A percentile compares a stretch with the other conserved stretches of the same genome.
Evolutionary conservation across 2,797 vertebrate species (phyloP).

Genomic region (Parauchenoglanis ngamensis): DNA sequence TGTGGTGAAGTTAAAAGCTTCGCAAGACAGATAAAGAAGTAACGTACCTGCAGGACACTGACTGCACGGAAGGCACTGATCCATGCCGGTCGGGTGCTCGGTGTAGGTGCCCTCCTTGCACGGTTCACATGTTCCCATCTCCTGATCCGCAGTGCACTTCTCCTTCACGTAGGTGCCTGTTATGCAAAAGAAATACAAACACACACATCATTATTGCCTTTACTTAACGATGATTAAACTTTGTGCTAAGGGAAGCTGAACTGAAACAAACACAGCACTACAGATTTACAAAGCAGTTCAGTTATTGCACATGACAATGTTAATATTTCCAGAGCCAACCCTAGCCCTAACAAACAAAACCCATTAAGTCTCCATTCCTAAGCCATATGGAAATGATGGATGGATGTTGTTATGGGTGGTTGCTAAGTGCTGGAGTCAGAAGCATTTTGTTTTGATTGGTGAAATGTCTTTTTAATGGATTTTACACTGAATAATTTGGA

Average conservation of each 20-base stretch:
- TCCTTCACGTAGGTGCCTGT: constrained; percentile 74
- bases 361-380: not conserved
- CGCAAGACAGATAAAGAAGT: not conserved
- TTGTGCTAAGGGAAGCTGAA: not conserved
- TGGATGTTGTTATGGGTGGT: not conserved
- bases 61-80: constrained; percentile 76
- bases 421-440: not conserved
- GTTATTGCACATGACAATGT: not conserved
- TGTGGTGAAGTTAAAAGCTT: too few species aligned
- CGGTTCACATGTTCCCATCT: constrained; percentile 65
- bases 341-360: not conserved
- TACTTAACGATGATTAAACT: not conserved
- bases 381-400: constrained; percentile 11
- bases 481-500: not conserved
- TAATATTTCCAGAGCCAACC: not conserved
- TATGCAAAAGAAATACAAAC: not conserved
- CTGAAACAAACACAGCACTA: not conserved
- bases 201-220: not conserved
- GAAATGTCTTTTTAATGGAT: not conserved
- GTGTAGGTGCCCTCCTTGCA: constrained; percentile 77
- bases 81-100: constrained; percentile 80
- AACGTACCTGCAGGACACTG: constrained; percentile 76
- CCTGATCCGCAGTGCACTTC: constrained; percentile 66
- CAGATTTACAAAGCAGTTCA: not conserved
- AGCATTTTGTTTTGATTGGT: not conserved